Evolutionary conservation across 2,797 vertebrate genomes (phyloP).

Genomic region (Potorous gilbertii): DNA sequence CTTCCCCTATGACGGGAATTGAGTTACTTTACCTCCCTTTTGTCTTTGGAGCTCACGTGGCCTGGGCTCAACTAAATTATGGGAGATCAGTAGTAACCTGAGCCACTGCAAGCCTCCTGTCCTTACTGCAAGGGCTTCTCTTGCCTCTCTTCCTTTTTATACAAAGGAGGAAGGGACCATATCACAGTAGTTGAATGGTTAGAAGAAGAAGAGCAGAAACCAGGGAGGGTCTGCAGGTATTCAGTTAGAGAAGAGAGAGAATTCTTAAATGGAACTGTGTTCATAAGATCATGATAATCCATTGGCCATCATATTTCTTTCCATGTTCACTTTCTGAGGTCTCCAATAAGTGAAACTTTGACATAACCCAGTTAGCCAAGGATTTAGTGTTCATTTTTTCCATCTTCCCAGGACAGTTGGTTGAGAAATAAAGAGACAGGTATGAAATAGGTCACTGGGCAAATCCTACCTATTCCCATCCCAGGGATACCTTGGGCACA

Average conservation of each 20-base stretch:
- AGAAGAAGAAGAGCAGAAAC: not conserved
- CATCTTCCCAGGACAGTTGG: not conserved
- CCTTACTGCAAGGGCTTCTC: not conserved
- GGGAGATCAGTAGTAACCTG: not conserved
- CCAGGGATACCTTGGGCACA: constrained; percentile 36
- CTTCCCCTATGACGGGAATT: not conserved
- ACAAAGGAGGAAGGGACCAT: not conserved
- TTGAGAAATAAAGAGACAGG: constrained; percentile 4
- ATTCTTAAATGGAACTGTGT: not conserved
- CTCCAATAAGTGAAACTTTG: not conserved
- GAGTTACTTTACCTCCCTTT: not conserved
- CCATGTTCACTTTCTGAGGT: not conserved
- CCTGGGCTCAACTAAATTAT: not conserved
- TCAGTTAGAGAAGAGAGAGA: not conserved
- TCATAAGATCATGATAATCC: not conserved
- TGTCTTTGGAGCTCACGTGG: not conserved
- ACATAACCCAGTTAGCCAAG: not conserved
- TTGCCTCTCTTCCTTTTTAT: not conserved
- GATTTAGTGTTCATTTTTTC: not conserved
- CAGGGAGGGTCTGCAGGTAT: not conserved
- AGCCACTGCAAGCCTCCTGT: not conserved
- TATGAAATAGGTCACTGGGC: constrained; percentile 14
- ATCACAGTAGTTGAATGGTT: not conserved
- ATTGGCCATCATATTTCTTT: not conserved
- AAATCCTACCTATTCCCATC: constrained; percentile 18